These are phyloP conservation scores for Neolamprologus sp. DNA, from an alignment of 2,113 vertebrate genomes.

Conservation along the genomic window DNA sequence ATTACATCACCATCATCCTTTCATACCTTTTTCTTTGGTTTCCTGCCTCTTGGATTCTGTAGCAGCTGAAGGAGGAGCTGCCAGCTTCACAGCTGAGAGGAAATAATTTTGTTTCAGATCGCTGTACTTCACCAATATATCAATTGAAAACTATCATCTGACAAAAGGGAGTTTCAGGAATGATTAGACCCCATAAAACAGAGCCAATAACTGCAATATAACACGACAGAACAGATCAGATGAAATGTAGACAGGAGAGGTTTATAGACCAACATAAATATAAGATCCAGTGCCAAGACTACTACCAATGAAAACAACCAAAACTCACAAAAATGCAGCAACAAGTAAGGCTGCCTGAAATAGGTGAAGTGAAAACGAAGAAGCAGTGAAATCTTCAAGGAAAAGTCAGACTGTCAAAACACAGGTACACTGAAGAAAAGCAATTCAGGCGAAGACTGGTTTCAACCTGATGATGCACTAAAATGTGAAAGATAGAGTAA, in stretches of 20 bases:
- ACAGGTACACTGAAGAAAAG: neutral
- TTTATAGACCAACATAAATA: neutral
- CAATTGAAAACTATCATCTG: neutral
- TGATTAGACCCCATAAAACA: neutral
- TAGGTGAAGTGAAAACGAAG: neutral
- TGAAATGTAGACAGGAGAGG: neutral
- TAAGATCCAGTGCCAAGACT: neutral
- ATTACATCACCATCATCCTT: neutral
- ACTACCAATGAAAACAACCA: neutral
- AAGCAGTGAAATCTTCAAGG: neutral
- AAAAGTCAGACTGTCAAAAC: neutral
- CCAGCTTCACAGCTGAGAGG: slow-evolving; percentile 8
- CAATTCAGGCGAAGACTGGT: neutral
- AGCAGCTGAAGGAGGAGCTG: neutral
- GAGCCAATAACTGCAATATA: neutral
- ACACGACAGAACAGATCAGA: neutral
- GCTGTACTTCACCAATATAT: neutral
- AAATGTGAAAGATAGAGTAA: neutral
- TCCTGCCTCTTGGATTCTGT: slow-evolving; percentile 19
- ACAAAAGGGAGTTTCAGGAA: neutral
- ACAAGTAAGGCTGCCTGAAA: neutral
- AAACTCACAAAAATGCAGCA: neutral
- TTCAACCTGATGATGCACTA: neutral
- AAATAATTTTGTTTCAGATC: neutral
- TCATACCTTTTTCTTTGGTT: slow-evolving; percentile 31